A percentile compares a stretch with the other conserved stretches of the same genome.
Conservation (phyloP, 2,888 invertebrate species). For the Parnassius apollo region DNA sequence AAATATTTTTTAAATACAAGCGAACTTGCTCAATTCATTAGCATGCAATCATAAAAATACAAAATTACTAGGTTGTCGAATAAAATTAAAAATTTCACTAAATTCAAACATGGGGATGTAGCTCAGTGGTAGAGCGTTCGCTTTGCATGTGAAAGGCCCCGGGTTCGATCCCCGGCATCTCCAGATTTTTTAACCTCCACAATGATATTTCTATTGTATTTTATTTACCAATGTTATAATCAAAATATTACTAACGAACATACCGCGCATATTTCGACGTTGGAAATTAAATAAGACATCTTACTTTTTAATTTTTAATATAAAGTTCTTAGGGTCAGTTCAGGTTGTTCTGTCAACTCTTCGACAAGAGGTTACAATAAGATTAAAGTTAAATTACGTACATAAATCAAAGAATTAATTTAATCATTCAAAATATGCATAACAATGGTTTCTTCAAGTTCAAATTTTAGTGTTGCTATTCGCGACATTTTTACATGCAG, state of each 20-base stretch:
- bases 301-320: constrained; percentile 30
- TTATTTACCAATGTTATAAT: no score
- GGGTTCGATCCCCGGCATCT: constrained; percentile 98
- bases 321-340: constrained; percentile 27
- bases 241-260: neutral
- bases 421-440: neutral
- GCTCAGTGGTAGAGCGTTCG: constrained; percentile 99
- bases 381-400: constrained; percentile 23
- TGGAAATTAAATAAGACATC: constrained; percentile 19
- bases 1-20: no score
- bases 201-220: no score
- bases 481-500: neutral
- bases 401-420: constrained; percentile 10
- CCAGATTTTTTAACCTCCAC: constrained; percentile 64
- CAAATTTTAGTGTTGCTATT: neutral
- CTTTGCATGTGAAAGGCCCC: constrained; percentile 99
- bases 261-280: constrained; percentile 81
- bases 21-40: no score
- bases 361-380: constrained; percentile 12
- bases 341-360: constrained; percentile 27
- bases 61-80: no score
- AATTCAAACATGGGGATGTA: constrained; percentile 84
- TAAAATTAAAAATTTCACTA: neutral
- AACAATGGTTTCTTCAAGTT: neutral
- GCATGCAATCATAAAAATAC: no score